Conservation (phyloP, 1,140 invertebrate genomes). For the Pygmarrhopalites habei region DNA sequence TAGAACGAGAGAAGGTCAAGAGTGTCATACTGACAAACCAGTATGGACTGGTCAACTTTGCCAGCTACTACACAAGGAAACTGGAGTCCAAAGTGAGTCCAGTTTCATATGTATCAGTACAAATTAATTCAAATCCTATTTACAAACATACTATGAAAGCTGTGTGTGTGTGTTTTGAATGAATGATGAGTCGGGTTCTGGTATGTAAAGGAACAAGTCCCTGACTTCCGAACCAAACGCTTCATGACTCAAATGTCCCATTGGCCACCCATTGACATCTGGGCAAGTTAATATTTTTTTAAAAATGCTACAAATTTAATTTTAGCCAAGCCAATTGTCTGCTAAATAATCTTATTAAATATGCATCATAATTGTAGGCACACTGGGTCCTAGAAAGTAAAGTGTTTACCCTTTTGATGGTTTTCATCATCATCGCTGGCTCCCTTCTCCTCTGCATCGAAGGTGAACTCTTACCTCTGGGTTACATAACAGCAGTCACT, state of each 20-base stretch:
- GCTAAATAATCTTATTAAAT: too few species aligned
- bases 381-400: constrained; percentile 24
- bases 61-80: constrained; percentile 10
- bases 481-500: too few species aligned
- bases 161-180: too few species aligned
- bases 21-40: constrained; percentile 20
- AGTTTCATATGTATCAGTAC: neutral
- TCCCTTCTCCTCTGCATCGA: constrained; percentile 21
- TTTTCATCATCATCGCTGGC: constrained; percentile 22
- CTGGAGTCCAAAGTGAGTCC: neutral
- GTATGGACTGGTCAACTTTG: constrained; percentile 28
- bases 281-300: too few species aligned
- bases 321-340: too few species aligned
- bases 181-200: too few species aligned
- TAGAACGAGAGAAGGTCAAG: constrained; percentile 1
- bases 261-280: constrained; percentile 28
- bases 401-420: constrained; percentile 17
- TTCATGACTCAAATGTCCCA: constrained; percentile 29
- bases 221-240: constrained; percentile 20
- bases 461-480: neutral
- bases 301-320: too few species aligned
- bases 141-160: too few species aligned
- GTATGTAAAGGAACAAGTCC: too few species aligned
- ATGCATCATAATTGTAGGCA: too few species aligned
- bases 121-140: too few species aligned